phyloP scores from a whole-genome alignment of 2,888 invertebrate genomes.

The Lymantria dispar region DNA sequence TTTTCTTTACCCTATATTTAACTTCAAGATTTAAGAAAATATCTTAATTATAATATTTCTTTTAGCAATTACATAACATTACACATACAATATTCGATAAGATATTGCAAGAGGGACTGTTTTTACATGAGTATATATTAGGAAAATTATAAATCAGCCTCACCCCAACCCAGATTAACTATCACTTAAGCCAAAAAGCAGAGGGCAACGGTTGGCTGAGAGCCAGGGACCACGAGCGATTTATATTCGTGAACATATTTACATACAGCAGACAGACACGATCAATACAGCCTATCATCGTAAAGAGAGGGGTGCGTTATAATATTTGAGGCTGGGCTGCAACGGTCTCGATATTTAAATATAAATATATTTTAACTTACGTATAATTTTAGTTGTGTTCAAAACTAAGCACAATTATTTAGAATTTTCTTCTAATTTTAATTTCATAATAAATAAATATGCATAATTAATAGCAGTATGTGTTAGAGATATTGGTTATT shows the following conservation, averaged over 20 bases:
- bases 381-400: no score
- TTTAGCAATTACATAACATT: background rate
- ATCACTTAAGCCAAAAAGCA: slow-evolving; percentile 46
- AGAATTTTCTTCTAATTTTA: no score
- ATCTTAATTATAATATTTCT: no score
- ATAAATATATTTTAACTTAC: no score
- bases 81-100: background rate
- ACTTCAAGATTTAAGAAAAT: no score
- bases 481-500: no score
- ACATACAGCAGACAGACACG: slow-evolving; percentile 40
- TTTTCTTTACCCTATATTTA: no score
- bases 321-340: slow-evolving; percentile 12
- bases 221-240: slow-evolving; percentile 61
- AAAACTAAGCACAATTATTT: no score
- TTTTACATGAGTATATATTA: slow-evolving; percentile 3
- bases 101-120: background rate
- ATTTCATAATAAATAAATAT: no score
- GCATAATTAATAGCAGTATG: no score
- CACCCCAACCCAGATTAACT: slow-evolving; percentile 40
- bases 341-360: slow-evolving; percentile 1
- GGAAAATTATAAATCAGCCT: slow-evolving; percentile 20
- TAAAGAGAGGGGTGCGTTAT: slow-evolving; percentile 10
- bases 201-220: slow-evolving; percentile 43
- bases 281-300: slow-evolving; percentile 34
- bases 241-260: slow-evolving; percentile 55